These are phyloP conservation scores for Callithrix jacchus DNA, from an alignment of 2,113 vertebrate species.

Conservation along the genomic window DNA sequence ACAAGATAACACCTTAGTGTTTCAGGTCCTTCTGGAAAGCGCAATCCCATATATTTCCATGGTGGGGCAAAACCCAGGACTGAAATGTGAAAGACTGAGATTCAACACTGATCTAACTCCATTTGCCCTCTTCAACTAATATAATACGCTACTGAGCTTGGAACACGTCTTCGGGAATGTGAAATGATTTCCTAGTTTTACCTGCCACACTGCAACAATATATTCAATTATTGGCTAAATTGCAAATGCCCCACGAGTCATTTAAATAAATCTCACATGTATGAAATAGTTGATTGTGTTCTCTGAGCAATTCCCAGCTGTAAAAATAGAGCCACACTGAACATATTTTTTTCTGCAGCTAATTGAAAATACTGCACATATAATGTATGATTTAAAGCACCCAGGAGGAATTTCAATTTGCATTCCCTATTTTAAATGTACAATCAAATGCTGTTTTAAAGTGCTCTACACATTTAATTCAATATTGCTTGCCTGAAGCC, in stretches of 20 bases:
- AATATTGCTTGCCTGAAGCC: slow-evolving; percentile 62
- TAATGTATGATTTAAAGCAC: slow-evolving; percentile 75
- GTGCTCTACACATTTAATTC: slow-evolving; percentile 59
- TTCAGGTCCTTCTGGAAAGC: background rate
- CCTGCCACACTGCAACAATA: slow-evolving; percentile 68
- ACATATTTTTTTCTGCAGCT: slow-evolving; percentile 65
- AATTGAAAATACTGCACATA: slow-evolving; percentile 79
- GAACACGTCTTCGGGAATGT: slow-evolving; percentile 17
- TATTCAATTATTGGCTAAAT: slow-evolving; percentile 74
- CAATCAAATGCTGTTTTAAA: slow-evolving; percentile 68
- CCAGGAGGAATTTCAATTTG: slow-evolving; percentile 75
- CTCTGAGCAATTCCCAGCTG: slow-evolving; percentile 72
- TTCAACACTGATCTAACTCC: background rate
- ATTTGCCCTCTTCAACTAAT: background rate
- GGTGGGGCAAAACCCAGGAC: background rate
- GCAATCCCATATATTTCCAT: background rate
- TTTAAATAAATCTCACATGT: slow-evolving; percentile 74
- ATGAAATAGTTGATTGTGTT: slow-evolving; percentile 76
- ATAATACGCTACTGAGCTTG: background rate
- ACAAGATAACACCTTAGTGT: background rate
- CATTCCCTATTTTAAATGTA: slow-evolving; percentile 67
- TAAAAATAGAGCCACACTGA: slow-evolving; percentile 74
- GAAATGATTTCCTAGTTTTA: slow-evolving; percentile 56
- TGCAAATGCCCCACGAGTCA: slow-evolving; percentile 67
- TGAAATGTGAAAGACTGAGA: background rate